These are phyloP conservation scores for Anarhynchus alexandrinus DNA, from an alignment of 2,113 vertebrate genomes.

Conservation along the genomic window DNA sequence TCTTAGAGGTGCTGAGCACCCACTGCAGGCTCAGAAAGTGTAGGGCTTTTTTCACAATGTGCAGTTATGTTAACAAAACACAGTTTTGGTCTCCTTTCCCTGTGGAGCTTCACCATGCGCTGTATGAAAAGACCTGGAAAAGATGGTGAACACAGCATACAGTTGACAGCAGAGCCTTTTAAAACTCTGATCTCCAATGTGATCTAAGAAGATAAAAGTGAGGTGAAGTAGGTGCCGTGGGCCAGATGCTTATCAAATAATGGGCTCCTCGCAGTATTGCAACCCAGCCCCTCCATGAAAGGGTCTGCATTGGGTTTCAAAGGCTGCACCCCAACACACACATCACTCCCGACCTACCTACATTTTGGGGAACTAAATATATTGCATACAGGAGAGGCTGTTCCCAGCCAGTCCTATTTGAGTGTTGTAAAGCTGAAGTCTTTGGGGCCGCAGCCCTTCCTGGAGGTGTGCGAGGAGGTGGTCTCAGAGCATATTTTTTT, in stretches of 20 bases:
- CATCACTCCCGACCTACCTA: background rate
- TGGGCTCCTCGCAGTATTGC: background rate
- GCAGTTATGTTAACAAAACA: background rate
- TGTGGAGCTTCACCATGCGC: fast-evolving
- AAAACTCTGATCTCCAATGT: background rate
- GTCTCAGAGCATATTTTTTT: background rate
- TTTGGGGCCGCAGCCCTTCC: background rate
- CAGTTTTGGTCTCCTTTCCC: background rate
- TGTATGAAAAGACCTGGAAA: background rate
- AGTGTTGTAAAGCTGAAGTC: background rate
- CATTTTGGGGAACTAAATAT: background rate
- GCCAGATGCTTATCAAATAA: background rate
- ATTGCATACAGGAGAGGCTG: background rate
- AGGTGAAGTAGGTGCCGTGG: background rate
- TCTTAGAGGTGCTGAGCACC: background rate
- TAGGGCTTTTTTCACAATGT: background rate
- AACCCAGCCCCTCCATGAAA: fast-evolving
- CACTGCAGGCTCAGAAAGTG: background rate
- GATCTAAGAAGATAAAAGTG: background rate
- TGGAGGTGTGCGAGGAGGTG: background rate
- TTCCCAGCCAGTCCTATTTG: background rate
- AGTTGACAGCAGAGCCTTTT: background rate
- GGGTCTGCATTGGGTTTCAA: background rate
- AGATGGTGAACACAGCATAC: background rate
- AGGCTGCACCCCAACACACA: background rate